Evolutionary conservation across 1,140 invertebrate genomes (phyloP).

Genomic region (Neodiprion virginianus): DNA sequence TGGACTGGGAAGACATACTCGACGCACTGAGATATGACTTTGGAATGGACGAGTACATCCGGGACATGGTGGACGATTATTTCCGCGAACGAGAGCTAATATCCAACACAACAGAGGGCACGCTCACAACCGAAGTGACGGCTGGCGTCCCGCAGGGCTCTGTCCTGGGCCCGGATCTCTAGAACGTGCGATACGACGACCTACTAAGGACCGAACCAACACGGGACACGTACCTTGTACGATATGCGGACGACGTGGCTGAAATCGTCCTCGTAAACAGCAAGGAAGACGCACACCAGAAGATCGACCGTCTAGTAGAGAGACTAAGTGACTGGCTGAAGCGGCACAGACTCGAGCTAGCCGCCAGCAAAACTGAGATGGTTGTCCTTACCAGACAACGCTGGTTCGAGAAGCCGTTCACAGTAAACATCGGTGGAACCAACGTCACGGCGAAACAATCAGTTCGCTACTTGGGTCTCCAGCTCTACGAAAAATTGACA

Average conservation of each 20-base stretch:
- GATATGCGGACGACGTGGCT: constrained; percentile 44
- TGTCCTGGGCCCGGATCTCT: constrained; percentile 41
- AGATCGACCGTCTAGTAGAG: constrained; percentile 22
- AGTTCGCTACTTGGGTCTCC: constrained; percentile 6
- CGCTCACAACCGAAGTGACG: constrained; percentile 11
- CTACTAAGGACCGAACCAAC: constrained; percentile 37
- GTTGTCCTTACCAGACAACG: constrained; percentile 24
- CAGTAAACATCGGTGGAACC: not conserved
- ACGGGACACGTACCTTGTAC: constrained; percentile 23
- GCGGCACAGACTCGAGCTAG: constrained; percentile 28
- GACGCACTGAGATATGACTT: constrained; percentile 22
- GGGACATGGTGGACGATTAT: constrained; percentile 29
- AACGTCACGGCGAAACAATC: not conserved
- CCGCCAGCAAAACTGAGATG: constrained; percentile 32
- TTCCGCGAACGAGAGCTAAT: constrained; percentile 19
- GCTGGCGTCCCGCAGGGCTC: constrained; percentile 42
- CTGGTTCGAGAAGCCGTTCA: constrained; percentile 9
- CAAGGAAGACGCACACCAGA: constrained; percentile 20
- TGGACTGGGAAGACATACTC: constrained; percentile 28
- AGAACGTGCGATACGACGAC: constrained; percentile 44
- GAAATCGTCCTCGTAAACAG: constrained; percentile 29
- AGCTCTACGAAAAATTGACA: constrained; percentile 7
- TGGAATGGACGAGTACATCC: constrained; percentile 17
- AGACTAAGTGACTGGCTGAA: constrained; percentile 26
- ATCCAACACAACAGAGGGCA: constrained; percentile 22